phyloP scores from a whole-genome alignment of 2,797 vertebrate genomes.

The Microhierax caerulescens region DNA sequence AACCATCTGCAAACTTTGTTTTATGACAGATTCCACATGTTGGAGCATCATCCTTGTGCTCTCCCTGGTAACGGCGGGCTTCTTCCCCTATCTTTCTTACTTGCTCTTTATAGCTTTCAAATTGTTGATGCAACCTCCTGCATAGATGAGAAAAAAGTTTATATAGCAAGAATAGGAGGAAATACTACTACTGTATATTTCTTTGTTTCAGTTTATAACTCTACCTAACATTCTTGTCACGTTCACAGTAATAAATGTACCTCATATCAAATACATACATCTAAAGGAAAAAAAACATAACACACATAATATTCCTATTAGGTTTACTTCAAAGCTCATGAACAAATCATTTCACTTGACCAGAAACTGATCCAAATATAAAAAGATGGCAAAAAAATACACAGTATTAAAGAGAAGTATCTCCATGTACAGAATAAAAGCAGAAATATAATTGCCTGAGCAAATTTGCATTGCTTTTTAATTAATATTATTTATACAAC shows the following conservation, averaged over 20 bases:
- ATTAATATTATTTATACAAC: neutral
- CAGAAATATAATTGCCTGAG: neutral
- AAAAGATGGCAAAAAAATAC: neutral
- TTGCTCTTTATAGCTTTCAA: conserved; percentile 99
- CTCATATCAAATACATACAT: neutral
- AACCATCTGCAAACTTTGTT: conserved; percentile 98
- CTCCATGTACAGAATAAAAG: neutral
- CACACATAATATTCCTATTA: neutral
- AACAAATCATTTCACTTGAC: neutral
- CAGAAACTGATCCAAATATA: neutral
- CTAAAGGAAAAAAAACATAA: neutral
- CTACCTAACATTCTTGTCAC: neutral
- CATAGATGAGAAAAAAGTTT: conserved; percentile 68
- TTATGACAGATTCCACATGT: conserved; percentile 98
- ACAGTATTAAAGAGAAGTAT: neutral
- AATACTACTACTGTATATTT: neutral
- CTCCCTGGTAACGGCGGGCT: conserved; percentile 88
- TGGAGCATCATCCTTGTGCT: conserved; percentile 95
- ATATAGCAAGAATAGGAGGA: conserved; percentile 38
- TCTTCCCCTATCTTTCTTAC: conserved; percentile 95
- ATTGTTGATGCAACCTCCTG: conserved; percentile 98
- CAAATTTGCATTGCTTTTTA: neutral
- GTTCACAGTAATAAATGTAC: neutral
- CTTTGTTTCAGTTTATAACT: neutral
- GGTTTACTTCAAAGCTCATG: neutral